phyloP scores from a whole-genome alignment of 1,140 invertebrate species.

The Pogonomyrmex californicus region DNA sequence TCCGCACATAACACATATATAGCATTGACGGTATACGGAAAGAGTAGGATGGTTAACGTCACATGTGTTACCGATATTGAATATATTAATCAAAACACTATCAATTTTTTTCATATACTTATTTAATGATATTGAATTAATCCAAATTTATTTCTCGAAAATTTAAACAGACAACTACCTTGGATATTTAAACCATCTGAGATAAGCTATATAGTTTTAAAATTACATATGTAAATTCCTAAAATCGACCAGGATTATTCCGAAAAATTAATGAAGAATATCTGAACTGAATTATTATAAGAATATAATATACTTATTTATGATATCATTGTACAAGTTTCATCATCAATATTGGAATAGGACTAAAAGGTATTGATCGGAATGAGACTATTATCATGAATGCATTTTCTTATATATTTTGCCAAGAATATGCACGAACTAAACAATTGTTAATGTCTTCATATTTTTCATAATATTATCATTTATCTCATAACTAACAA shows the following conservation, averaged over 20 bases:
- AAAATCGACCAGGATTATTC: background rate
- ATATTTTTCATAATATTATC: background rate
- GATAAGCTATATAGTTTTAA: background rate
- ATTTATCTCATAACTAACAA: background rate
- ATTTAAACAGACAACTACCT: background rate
- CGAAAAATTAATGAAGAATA: background rate
- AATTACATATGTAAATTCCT: background rate
- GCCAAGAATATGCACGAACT: background rate
- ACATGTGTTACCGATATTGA: too few relatives aligned
- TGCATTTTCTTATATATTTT: background rate
- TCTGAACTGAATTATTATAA: background rate
- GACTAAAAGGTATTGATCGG: background rate
- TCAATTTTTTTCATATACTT: conserved; percentile 18
- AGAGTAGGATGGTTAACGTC: too few relatives aligned
- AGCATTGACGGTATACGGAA: too few relatives aligned
- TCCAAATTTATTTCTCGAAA: background rate
- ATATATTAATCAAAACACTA: too few relatives aligned
- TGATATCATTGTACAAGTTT: background rate
- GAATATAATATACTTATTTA: background rate
- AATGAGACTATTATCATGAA: background rate
- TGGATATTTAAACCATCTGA: background rate
- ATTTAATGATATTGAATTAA: background rate
- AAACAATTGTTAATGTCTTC: background rate
- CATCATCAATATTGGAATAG: background rate
- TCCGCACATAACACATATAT: too few relatives aligned